A percentile compares a stretch with the other conserved stretches of the same genome.
Conservation (phyloP, 2,113 vertebrate species). For the Balaeniceps rex region DNA sequence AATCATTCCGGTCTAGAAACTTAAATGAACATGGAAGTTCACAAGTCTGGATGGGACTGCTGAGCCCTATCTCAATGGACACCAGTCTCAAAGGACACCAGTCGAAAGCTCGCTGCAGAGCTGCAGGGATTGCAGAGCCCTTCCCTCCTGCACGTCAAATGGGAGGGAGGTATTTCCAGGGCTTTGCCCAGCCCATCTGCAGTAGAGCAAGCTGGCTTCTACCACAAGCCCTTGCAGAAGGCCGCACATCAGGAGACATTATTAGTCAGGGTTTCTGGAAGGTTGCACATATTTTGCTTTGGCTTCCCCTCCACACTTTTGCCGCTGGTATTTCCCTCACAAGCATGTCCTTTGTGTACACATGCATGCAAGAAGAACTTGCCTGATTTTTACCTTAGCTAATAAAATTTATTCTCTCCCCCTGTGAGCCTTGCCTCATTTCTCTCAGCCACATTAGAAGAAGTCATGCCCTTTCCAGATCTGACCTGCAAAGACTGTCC, state of each 20-base stretch:
- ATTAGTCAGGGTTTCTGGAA: background rate
- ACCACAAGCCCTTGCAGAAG: background rate
- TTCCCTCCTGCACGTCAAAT: background rate
- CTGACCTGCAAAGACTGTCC: background rate
- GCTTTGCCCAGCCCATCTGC: background rate
- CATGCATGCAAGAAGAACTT: background rate
- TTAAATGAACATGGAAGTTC: background rate
- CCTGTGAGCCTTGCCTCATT: background rate
- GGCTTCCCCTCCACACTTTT: background rate
- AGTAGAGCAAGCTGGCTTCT: background rate
- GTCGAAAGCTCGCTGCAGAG: background rate
- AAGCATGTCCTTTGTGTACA: background rate
- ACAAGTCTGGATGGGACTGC: background rate
- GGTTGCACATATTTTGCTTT: background rate
- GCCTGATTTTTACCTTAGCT: background rate
- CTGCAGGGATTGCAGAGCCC: background rate
- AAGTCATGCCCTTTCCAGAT: background rate
- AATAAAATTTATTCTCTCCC: background rate
- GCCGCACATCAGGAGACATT: background rate
- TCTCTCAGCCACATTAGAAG: background rate
- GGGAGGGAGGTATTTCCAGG: background rate
- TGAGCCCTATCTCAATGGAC: background rate
- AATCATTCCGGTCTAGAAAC: background rate
- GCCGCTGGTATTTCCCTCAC: background rate
- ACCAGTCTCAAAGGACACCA: background rate